These are phyloP conservation scores for Lanius collurio DNA, from an alignment of 2,113 vertebrate genomes.

Conservation along the genomic window DNA sequence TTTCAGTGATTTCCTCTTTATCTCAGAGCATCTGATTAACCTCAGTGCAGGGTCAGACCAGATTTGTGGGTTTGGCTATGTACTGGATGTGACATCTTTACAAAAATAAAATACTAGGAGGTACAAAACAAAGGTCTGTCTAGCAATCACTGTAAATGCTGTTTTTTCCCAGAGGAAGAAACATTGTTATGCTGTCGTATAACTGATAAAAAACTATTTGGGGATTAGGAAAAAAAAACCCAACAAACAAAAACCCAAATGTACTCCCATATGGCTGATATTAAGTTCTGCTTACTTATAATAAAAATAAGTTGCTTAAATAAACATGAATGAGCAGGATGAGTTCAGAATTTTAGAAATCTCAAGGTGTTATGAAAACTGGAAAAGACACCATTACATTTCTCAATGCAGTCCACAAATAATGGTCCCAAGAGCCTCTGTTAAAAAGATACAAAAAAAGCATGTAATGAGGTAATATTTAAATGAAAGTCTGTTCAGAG, in stretches of 20 bases:
- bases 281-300: neutral
- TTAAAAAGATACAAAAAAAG: neutral
- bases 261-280: neutral
- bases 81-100: neutral
- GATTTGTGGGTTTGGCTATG: neutral
- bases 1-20: neutral
- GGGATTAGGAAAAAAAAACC: rapidly evolving
- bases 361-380: neutral
- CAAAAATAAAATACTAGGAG: neutral
- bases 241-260: rapidly evolving
- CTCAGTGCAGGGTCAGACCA: neutral
- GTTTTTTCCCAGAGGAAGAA: neutral
- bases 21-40: neutral
- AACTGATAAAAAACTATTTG: neutral
- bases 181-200: neutral
- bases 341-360: neutral
- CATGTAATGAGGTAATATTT: neutral
- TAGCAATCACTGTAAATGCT: neutral
- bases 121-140: neutral
- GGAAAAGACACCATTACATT: neutral
- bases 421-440: neutral
- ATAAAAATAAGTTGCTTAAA: neutral
- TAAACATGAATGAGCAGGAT: neutral
- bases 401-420: neutral
- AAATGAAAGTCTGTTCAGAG: neutral